phyloP scores from a whole-genome alignment of 1,140 invertebrate genomes.

The Polypedilum pembai region DNA sequence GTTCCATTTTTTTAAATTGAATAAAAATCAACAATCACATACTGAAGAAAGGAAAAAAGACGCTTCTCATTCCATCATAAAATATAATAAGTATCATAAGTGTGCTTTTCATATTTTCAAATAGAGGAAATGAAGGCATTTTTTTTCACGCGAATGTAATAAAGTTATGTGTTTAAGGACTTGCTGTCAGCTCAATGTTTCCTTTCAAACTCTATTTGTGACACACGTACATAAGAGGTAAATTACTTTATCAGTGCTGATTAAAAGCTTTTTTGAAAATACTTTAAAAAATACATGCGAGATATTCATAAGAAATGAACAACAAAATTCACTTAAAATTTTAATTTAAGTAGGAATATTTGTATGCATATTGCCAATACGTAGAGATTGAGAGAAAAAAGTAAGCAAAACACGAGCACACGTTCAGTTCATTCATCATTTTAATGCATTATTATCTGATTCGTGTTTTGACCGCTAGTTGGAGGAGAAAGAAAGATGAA shows the following conservation, averaged over 20 bases:
- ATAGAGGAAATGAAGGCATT: no score
- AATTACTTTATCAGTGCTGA: neutral
- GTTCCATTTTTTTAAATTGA: no score
- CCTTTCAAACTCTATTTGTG: neutral
- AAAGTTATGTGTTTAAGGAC: no score
- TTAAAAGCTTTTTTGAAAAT: slow-evolving; percentile 1
- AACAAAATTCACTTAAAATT: slow-evolving; percentile 13
- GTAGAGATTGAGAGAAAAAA: neutral
- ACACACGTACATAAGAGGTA: neutral
- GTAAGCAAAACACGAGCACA: no score
- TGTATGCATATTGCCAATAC: neutral
- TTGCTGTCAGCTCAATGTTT: no score
- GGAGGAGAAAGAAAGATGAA: no score
- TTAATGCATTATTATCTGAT: slow-evolving; percentile 19
- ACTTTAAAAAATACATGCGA: neutral
- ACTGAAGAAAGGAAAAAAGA: no score
- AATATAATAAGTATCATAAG: no score
- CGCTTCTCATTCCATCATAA: no score
- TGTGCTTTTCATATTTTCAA: no score
- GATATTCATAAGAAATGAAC: neutral
- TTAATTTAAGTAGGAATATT: neutral
- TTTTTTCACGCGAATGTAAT: no score
- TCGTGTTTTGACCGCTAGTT: neutral
- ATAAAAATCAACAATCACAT: no score
- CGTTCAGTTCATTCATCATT: neutral